These are phyloP conservation scores for Scomber scombrus DNA, from an alignment of 2,113 vertebrate species.

Conservation along the genomic window DNA sequence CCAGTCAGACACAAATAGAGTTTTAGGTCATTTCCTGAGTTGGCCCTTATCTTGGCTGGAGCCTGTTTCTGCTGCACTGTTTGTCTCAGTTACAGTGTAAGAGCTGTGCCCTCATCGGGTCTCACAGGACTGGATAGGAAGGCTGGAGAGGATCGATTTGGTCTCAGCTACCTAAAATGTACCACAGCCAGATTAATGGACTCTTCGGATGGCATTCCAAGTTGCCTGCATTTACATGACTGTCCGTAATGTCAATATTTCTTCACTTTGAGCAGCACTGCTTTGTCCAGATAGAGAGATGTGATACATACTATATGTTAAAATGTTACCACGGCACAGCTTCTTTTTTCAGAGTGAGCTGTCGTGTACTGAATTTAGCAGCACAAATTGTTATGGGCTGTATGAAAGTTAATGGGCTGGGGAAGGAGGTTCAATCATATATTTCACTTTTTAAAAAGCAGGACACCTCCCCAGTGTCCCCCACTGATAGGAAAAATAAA, in stretches of 20 bases:
- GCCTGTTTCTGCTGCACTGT: constrained; percentile 51
- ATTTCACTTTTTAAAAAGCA: too few relatives aligned
- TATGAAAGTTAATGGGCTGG: not conserved
- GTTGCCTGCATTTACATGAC: constrained; percentile 33
- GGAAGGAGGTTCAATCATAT: too few relatives aligned
- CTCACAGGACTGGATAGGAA: constrained; percentile 57
- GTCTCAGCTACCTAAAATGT: constrained; percentile 64
- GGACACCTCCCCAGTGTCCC: not conserved
- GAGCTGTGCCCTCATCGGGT: constrained; percentile 46
- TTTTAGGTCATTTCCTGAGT: constrained; percentile 78
- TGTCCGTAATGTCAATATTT: constrained; percentile 37
- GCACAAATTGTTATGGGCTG: not conserved
- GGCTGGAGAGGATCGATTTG: constrained; percentile 68
- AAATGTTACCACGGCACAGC: not conserved
- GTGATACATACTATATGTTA: constrained; percentile 4
- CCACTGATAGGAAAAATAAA: not conserved
- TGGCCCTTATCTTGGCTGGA: constrained; percentile 60
- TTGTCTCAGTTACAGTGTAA: constrained; percentile 50
- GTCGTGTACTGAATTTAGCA: not conserved
- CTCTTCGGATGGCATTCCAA: constrained; percentile 39
- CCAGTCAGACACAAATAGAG: constrained; percentile 74
- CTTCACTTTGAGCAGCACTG: constrained; percentile 19
- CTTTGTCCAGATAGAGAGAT: constrained; percentile 16
- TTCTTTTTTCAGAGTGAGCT: not conserved
- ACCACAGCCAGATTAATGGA: constrained; percentile 59